Conservation (phyloP, 1,140 invertebrate species). For the Himalopsyche phryganea region DNA sequence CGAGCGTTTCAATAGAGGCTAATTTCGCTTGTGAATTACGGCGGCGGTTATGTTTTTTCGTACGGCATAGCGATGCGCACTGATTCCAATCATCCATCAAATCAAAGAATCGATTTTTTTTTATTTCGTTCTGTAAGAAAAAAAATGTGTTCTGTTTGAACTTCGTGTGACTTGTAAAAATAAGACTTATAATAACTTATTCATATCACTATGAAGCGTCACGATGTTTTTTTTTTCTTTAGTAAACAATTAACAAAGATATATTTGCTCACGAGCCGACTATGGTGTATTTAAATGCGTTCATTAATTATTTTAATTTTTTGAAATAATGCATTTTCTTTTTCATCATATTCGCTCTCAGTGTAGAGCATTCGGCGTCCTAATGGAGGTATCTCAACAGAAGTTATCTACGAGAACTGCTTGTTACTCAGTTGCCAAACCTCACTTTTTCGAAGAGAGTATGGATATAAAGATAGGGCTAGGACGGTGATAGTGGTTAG, state of each 20-base stretch:
- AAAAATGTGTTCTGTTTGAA: slow-evolving; percentile 24
- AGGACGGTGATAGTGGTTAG: too few relatives aligned
- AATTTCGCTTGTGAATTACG: neutral
- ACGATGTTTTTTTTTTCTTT: slow-evolving; percentile 19
- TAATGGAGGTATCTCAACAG: too few relatives aligned
- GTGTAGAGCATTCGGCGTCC: too few relatives aligned
- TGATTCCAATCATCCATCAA: slow-evolving; percentile 27
- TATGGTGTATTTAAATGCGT: too few relatives aligned
- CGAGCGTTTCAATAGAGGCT: too few relatives aligned
- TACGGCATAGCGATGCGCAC: neutral
- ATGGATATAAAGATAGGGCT: too few relatives aligned
- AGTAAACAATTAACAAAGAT: slow-evolving; percentile 31
- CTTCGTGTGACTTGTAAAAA: slow-evolving; percentile 24
- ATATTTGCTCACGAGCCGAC: slow-evolving; percentile 7
- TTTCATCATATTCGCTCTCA: too few relatives aligned
- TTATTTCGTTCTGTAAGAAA: slow-evolving; percentile 8
- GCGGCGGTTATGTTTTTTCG: neutral
- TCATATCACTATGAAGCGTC: slow-evolving; percentile 25
- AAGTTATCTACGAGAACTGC: too few relatives aligned
- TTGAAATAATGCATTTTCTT: too few relatives aligned
- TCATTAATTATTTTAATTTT: too few relatives aligned
- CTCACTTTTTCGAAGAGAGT: too few relatives aligned
- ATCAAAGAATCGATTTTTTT: slow-evolving; percentile 14
- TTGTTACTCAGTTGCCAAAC: too few relatives aligned
- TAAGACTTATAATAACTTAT: slow-evolving; percentile 14